Percentiles rank a stretch among this genome's conserved stretches.
These are phyloP conservation scores for Zygaena filipendulae DNA, from an alignment of 2,888 invertebrate genomes.

Conservation along the genomic window DNA sequence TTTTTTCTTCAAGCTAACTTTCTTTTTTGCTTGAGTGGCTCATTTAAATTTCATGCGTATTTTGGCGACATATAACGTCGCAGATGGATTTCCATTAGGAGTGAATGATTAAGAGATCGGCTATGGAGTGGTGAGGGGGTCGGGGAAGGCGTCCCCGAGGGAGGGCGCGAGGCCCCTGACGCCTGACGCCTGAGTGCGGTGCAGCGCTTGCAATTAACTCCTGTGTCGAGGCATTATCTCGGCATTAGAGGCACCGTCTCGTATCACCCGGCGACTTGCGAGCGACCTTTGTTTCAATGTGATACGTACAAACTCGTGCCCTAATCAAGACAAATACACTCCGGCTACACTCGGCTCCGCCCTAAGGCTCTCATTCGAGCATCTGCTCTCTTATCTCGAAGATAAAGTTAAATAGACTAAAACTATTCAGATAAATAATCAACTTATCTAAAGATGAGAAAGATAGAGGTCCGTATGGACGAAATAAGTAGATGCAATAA, in stretches of 20 bases:
- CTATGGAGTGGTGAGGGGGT: constrained; percentile 24
- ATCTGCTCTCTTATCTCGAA: too few relatives aligned
- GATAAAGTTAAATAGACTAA: too few relatives aligned
- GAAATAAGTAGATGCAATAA: too few relatives aligned
- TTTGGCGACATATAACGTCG: constrained; percentile 33
- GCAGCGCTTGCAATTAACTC: constrained; percentile 62
- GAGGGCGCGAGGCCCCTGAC: constrained; percentile 30
- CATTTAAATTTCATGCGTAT: constrained; percentile 63
- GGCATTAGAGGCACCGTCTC: constrained; percentile 34
- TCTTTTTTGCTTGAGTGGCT: too few relatives aligned
- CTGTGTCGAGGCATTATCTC: constrained; percentile 52
- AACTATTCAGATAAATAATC: too few relatives aligned
- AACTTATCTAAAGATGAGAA: too few relatives aligned
- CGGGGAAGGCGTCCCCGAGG: constrained; percentile 25
- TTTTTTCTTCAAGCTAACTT: too few relatives aligned
- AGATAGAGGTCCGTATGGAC: too few relatives aligned
- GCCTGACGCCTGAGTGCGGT: constrained; percentile 43
- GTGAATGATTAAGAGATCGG: constrained; percentile 58
- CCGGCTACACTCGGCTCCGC: background rate
- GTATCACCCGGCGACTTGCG: constrained; percentile 8
- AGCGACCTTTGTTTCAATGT: constrained; percentile 22
- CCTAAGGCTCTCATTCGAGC: too few relatives aligned
- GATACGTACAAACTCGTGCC: constrained; percentile 14
- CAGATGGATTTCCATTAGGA: constrained; percentile 54
- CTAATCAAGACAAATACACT: constrained; percentile 18